Conservation (phyloP, 2,797 vertebrate species). For the Acanthiza pusilla region DNA sequence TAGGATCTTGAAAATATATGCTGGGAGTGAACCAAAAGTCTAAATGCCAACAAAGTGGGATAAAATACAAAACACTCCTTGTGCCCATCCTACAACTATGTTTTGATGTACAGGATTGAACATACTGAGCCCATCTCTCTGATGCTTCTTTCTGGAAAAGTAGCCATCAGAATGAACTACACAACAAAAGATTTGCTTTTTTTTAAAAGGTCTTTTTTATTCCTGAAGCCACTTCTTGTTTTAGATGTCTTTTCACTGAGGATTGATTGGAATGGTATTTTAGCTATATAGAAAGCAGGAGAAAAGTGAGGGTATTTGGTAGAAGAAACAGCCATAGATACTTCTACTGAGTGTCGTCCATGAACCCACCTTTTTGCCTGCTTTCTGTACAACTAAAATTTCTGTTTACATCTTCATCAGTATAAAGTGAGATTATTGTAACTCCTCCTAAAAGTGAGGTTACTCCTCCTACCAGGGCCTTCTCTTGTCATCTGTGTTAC, state of each 20-base stretch:
- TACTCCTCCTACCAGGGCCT: background rate
- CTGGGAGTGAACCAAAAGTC: background rate
- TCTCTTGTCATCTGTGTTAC: background rate
- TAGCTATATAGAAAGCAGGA: background rate
- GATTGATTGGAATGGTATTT: background rate
- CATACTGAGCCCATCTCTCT: background rate
- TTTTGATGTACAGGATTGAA: background rate
- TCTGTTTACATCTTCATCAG: background rate
- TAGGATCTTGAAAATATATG: background rate
- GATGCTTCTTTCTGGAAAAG: background rate
- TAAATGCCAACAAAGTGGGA: background rate
- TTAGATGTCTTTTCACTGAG: background rate
- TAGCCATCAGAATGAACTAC: fast-evolving
- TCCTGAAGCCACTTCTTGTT: background rate
- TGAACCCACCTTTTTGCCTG: background rate
- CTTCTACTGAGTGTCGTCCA: background rate
- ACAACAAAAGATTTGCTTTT: background rate
- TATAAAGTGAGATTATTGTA: background rate
- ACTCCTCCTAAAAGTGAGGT: background rate
- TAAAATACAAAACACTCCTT: background rate
- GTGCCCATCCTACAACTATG: background rate
- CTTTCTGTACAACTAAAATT: background rate
- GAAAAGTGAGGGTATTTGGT: background rate
- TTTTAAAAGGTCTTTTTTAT: background rate
- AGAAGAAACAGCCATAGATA: background rate